These are phyloP conservation scores for Hypotaenidia philippensis DNA, from an alignment of 2,797 vertebrate species.

Conservation along the genomic window DNA sequence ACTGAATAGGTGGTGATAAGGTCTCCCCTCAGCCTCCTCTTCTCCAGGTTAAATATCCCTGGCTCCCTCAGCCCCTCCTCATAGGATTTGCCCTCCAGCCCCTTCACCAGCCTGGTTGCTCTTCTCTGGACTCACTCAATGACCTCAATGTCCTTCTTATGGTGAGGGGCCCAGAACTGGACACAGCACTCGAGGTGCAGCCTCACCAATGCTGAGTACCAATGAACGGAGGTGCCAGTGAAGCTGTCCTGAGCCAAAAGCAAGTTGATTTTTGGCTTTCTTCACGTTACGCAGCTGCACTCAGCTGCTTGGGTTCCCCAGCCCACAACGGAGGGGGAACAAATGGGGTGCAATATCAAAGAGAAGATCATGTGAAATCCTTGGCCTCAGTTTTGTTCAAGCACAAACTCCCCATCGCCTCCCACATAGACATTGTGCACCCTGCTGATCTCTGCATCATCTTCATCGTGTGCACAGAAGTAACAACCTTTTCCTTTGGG, in stretches of 20 bases:
- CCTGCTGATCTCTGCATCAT: not conserved
- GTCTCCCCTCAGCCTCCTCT: too few relatives aligned
- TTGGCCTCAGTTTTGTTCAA: accelerated
- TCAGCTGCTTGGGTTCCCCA: not conserved
- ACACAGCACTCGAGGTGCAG: too few relatives aligned
- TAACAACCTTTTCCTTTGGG: not conserved
- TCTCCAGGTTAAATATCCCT: too few relatives aligned
- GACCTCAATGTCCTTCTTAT: too few relatives aligned
- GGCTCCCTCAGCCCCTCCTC: too few relatives aligned
- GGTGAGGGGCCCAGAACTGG: too few relatives aligned
- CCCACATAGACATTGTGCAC: too few relatives aligned
- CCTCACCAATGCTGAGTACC: too few relatives aligned
- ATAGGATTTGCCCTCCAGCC: too few relatives aligned
- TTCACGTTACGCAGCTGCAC: accelerated
- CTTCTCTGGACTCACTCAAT: too few relatives aligned
- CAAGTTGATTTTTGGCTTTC: not conserved
- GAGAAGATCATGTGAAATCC: not conserved
- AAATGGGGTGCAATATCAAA: accelerated
- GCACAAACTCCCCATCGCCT: not conserved
- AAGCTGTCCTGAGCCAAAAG: not conserved
- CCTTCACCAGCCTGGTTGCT: too few relatives aligned
- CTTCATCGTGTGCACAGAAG: not conserved
- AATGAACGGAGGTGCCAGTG: not conserved
- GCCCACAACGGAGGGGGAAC: not conserved
- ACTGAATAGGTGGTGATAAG: too few relatives aligned